These are phyloP conservation scores for Neodiprion fabricii DNA, from an alignment of 1,140 invertebrate species.

Conservation along the genomic window DNA sequence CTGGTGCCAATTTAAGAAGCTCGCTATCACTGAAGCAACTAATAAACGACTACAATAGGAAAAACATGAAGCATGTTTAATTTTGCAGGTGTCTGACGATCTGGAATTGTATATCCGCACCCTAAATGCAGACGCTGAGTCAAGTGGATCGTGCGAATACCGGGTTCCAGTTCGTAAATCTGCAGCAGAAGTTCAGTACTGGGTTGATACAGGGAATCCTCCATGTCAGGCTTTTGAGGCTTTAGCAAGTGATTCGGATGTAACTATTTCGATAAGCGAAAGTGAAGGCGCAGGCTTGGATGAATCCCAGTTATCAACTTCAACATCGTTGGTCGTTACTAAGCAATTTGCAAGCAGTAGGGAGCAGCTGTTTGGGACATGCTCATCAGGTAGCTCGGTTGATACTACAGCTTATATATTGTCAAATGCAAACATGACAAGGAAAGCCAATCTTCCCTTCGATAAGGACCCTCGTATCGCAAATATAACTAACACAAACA, in stretches of 20 bases:
- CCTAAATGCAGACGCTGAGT: conserved; percentile 20
- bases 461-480: no score
- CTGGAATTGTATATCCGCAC: conserved; percentile 23
- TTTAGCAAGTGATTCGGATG: background rate
- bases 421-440: conserved; percentile 44
- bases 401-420: conserved; percentile 48
- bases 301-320: background rate
- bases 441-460: conserved; percentile 24
- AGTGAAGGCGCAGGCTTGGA: background rate
- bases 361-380: background rate
- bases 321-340: background rate
- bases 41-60: no score
- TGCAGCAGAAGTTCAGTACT: conserved; percentile 40
- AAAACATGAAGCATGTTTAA: no score
- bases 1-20: no score
- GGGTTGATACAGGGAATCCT: conserved; percentile 47
- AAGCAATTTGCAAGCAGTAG: background rate
- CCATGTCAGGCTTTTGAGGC: conserved; percentile 26
- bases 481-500: no score
- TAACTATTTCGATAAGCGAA: background rate
- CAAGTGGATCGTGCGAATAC: conserved; percentile 10
- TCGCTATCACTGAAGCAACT: no score
- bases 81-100: conserved; percentile 20
- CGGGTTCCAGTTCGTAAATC: conserved; percentile 34
- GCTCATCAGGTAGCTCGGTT: conserved; percentile 37